Percentiles rank a stretch among this genome's conserved stretches.
Evolutionary conservation across 2,113 vertebrate species (phyloP).

Genomic region (Aleadryas rufinucha): DNA sequence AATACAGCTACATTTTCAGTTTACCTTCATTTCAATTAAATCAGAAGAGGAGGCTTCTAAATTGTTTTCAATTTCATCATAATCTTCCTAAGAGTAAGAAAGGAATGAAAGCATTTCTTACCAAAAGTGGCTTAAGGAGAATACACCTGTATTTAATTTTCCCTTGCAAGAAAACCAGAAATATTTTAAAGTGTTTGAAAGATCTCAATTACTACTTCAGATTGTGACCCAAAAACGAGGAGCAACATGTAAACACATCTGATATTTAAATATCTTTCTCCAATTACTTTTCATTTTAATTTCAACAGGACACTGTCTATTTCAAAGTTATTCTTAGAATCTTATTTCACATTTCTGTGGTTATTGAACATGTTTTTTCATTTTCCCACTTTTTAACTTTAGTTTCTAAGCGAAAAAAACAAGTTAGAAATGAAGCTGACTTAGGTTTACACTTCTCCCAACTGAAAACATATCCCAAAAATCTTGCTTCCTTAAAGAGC

Average conservation of each 20-base stretch:
- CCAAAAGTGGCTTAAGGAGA: not conserved
- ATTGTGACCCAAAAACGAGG: not conserved
- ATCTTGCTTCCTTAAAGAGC: not conserved
- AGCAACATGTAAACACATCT: not conserved
- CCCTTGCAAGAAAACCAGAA: not conserved
- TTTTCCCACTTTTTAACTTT: not conserved
- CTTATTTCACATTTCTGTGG: not conserved
- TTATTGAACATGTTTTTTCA: not conserved
- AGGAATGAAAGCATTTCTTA: not conserved
- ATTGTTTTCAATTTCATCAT: slow-evolving; percentile 67
- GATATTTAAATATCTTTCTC: not conserved
- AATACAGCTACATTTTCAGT: not conserved
- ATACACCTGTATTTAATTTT: not conserved
- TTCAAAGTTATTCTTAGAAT: not conserved
- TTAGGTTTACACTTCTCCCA: not conserved
- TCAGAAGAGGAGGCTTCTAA: slow-evolving; percentile 66
- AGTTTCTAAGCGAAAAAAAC: not conserved
- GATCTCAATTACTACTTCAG: not conserved
- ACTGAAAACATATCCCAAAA: not conserved
- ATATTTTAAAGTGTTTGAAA: not conserved
- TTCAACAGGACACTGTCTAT: not conserved
- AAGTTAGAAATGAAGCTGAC: not conserved
- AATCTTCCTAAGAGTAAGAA: slow-evolving; percentile 59
- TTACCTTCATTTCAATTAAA: slow-evolving; percentile 76
- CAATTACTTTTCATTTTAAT: not conserved